phyloP scores from a whole-genome alignment of 2,113 vertebrate species.

The Globicephala melas region DNA sequence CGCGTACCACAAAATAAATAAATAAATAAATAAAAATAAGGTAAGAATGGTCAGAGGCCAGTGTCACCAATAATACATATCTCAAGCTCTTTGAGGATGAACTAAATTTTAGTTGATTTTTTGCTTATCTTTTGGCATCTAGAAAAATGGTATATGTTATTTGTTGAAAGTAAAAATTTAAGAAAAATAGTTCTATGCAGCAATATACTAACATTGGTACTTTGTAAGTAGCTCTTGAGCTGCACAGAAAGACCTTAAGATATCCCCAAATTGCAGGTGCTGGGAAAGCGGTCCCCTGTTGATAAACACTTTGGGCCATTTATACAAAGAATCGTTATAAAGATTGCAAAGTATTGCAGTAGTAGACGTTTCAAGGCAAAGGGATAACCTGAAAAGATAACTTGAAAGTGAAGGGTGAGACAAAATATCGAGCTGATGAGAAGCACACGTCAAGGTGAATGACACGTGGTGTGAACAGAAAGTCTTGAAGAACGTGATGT shows the following conservation, averaged over 20 bases:
- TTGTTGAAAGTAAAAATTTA: background rate
- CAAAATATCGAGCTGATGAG: background rate
- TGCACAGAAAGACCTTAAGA: background rate
- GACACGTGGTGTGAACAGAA: background rate
- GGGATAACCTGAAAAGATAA: background rate
- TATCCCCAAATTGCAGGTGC: background rate
- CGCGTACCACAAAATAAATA: too few relatives aligned
- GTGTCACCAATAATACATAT: background rate
- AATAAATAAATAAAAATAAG: background rate
- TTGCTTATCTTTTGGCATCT: background rate
- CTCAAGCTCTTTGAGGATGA: background rate
- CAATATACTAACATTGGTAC: background rate
- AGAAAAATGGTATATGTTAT: background rate
- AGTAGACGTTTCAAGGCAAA: background rate
- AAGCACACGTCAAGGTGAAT: background rate
- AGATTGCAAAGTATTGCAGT: background rate
- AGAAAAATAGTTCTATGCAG: background rate
- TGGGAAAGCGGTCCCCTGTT: background rate
- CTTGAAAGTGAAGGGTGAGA: background rate
- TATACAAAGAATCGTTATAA: background rate
- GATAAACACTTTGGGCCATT: background rate
- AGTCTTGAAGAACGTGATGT: background rate
- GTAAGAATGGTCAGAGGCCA: background rate
- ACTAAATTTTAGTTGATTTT: background rate
- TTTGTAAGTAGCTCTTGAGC: background rate